Percentiles rank a stretch among this genome's conserved stretches.
These are phyloP conservation scores for Cranoglanis bouderius DNA, from an alignment of 2,113 vertebrate species.

Conservation along the genomic window DNA sequence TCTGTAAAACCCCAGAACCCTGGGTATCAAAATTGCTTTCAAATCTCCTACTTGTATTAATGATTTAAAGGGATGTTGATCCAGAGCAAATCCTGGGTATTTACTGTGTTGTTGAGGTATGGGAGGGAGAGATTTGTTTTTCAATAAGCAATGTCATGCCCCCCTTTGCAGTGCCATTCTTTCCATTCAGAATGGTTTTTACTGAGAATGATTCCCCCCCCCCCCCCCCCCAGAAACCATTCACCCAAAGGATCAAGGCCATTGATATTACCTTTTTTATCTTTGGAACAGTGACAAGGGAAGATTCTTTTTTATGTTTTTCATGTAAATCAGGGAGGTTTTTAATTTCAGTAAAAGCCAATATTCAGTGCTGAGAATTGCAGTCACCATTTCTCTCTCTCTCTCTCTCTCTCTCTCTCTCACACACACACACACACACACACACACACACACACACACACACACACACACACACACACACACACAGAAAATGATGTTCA, in stretches of 20 bases:
- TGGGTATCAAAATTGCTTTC: not conserved
- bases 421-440: not conserved
- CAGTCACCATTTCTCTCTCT: not conserved
- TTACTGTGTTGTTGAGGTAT: not conserved
- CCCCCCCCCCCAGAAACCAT: not conserved
- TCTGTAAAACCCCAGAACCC: not conserved
- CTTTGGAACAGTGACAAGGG: constrained; percentile 54
- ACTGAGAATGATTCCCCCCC: not conserved
- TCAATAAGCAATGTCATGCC: constrained; percentile 48
- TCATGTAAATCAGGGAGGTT: constrained; percentile 57
- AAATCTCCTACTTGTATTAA: not conserved
- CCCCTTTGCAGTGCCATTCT: not conserved
- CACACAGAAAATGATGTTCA: not conserved
- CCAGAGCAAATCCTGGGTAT: not conserved
- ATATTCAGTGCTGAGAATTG: constrained; percentile 40
- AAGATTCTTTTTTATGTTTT: constrained; percentile 47
- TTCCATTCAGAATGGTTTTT: constrained; percentile 19
- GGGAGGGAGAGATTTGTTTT: constrained; percentile 28
- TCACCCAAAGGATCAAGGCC: constrained; percentile 50
- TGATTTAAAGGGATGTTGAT: not conserved
- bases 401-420: not conserved
- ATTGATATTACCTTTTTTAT: constrained; percentile 61
- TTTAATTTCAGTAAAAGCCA: constrained; percentile 62
- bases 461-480: constrained; percentile 22
- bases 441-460: not conserved